These are phyloP conservation scores for Drosophila mayri DNA, from an alignment of 1,140 invertebrate species.

Conservation along the genomic window DNA sequence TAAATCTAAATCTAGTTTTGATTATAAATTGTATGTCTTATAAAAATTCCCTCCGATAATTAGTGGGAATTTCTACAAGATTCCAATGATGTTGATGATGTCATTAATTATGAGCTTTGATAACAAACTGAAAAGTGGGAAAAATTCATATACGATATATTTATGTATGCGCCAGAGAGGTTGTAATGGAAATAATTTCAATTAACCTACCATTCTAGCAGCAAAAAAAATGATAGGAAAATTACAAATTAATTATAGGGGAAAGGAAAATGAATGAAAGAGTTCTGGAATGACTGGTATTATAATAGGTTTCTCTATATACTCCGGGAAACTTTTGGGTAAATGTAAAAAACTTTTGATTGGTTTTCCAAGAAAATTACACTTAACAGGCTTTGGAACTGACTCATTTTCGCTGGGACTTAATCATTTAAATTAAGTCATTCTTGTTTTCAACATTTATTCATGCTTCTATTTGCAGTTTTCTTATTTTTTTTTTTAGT, in stretches of 20 bases:
- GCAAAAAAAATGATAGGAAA: slow-evolving; percentile 1
- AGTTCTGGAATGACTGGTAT: background rate
- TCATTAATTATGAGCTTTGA: slow-evolving; percentile 38
- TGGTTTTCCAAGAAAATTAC: background rate
- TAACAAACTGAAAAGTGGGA: slow-evolving; percentile 15
- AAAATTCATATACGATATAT: background rate
- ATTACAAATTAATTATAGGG: background rate
- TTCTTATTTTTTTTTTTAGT: background rate
- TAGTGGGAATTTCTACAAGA: slow-evolving; percentile 14
- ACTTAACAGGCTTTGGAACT: background rate
- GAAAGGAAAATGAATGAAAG: background rate
- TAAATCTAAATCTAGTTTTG: background rate
- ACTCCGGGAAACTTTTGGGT: background rate
- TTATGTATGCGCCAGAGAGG: background rate
- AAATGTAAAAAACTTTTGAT: background rate
- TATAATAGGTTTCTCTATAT: background rate
- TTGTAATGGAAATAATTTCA: slow-evolving; percentile 27
- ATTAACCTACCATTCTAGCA: slow-evolving; percentile 27
- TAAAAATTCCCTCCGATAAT: background rate
- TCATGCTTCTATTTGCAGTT: background rate
- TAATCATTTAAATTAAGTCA: slow-evolving; percentile 7
- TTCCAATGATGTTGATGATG: slow-evolving; percentile 18
- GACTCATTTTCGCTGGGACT: background rate
- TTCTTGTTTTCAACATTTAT: background rate
- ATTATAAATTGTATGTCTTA: too few relatives aligned